Evolutionary conservation across 2,797 vertebrate species (phyloP).

Genomic region (Spheniscus humboldti): DNA sequence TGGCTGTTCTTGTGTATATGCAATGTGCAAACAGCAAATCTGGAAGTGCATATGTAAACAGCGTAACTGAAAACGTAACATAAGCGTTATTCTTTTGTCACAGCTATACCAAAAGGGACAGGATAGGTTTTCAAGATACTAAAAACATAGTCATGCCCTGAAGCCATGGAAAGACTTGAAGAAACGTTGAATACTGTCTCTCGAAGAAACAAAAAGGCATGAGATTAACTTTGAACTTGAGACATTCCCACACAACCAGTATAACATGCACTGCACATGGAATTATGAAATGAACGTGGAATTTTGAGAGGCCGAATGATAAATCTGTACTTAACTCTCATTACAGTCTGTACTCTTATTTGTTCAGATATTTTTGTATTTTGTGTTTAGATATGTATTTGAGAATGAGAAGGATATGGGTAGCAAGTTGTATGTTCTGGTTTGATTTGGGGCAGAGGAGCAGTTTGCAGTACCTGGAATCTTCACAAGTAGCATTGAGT

Average conservation of each 20-base stretch:
- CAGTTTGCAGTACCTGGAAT: neutral
- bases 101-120: conserved; percentile 64
- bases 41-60: neutral
- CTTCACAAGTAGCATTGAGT: neutral
- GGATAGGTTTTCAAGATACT: conserved; percentile 70
- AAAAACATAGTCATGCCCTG: conserved; percentile 65
- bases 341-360: conserved; percentile 13
- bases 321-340: conserved; percentile 13
- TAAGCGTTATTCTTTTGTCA: conserved; percentile 65
- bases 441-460: neutral
- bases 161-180: conserved; percentile 66
- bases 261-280: conserved; percentile 32
- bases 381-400: conserved; percentile 35
- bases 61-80: conserved; percentile 44
- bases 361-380: conserved; percentile 19
- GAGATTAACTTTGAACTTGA: conserved; percentile 63
- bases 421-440: neutral
- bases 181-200: conserved; percentile 62
- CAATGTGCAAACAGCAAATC: neutral
- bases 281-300: conserved; percentile 33
- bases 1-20: neutral
- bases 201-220: conserved; percentile 65
- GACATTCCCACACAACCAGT: conserved; percentile 46
- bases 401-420: neutral
- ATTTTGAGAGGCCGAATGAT: conserved; percentile 51